Conservation (phyloP, 2,888 invertebrate genomes). For the Luperina testacea region DNA sequence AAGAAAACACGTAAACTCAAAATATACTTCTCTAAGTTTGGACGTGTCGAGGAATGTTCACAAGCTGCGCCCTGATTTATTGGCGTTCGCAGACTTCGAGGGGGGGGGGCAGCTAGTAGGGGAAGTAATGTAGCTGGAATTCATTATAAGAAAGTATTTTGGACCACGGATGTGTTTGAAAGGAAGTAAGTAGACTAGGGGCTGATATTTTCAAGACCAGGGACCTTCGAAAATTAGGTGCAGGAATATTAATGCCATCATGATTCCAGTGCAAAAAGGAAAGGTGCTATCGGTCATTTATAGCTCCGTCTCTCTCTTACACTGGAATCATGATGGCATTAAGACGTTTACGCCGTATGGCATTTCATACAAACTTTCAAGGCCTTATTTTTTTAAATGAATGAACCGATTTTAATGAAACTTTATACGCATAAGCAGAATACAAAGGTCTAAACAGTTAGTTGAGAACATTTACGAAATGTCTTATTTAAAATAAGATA, state of each 20-base stretch:
- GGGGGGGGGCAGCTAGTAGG: slow-evolving; percentile 5
- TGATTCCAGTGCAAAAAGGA: neutral
- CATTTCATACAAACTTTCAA: no score
- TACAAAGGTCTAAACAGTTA: no score
- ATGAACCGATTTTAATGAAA: no score
- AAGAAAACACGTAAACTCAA: slow-evolving; percentile 63
- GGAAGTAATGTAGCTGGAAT: slow-evolving; percentile 49
- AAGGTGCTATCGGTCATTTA: no score
- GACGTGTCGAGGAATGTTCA: slow-evolving; percentile 68
- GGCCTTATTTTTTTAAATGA: no score
- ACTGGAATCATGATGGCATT: no score
- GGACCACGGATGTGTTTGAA: slow-evolving; percentile 41
- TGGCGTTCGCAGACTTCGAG: slow-evolving; percentile 50
- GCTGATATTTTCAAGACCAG: neutral
- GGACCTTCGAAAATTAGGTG: no score
- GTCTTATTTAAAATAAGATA: no score
- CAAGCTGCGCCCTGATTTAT: slow-evolving; percentile 75
- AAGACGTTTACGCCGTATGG: no score
- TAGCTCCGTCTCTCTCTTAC: no score
- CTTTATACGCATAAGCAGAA: no score
- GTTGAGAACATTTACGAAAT: no score
- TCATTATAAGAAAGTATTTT: slow-evolving; percentile 61
- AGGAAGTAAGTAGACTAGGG: neutral
- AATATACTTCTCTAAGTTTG: slow-evolving; percentile 73
- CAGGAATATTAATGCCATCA: neutral